Conservation (phyloP, 2,797 vertebrate species). For the Euthynnus affinis region DNA sequence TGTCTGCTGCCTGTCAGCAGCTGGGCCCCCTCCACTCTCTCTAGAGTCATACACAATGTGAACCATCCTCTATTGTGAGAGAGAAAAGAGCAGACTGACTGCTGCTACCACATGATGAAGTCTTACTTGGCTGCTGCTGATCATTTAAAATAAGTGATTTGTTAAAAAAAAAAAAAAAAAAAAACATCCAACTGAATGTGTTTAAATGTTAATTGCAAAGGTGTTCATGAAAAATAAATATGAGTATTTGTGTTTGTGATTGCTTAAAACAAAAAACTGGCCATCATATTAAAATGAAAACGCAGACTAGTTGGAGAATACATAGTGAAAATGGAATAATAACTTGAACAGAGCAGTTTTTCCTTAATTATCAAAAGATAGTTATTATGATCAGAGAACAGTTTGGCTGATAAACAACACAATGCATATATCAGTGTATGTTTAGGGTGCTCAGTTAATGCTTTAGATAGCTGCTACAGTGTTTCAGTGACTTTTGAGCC, state of each 20-base stretch:
- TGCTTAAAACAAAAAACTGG: not conserved
- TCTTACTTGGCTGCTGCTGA: not conserved
- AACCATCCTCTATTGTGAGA: constrained; percentile 26
- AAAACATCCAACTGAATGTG: not conserved
- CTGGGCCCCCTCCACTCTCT: constrained; percentile 62
- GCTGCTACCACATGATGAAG: not conserved
- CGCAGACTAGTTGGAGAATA: not conserved
- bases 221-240: not conserved
- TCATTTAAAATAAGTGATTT: not conserved
- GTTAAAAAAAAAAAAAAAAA: no score
- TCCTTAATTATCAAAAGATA: not conserved
- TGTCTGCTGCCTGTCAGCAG: constrained; percentile 71
- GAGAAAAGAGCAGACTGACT: not conserved
- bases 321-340: no score
- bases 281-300: not conserved
- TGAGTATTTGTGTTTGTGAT: constrained; percentile 5
- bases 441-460: constrained; percentile 1
- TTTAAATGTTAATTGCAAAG: not conserved
- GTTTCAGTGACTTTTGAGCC: not conserved
- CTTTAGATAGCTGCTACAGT: constrained; percentile 9
- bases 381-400: not conserved
- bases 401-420: not conserved
- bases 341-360: not conserved
- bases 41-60: constrained; percentile 26
- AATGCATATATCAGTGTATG: not conserved